Conservation (phyloP, 2,888 invertebrate species). For the Scelioninae gen. 1 region DNA sequence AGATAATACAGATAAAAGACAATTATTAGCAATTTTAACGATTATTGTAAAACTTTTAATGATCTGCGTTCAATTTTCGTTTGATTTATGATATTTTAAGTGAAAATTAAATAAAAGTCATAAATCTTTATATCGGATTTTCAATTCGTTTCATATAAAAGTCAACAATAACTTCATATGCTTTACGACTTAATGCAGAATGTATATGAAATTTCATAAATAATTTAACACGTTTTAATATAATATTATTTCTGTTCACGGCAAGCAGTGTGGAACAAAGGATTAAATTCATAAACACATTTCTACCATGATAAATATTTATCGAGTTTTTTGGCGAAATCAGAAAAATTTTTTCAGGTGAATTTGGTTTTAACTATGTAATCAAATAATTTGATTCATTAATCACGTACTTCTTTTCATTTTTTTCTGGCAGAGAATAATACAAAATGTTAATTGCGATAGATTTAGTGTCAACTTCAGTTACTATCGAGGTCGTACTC, state of each 20-base stretch:
- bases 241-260: neutral
- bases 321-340: neutral
- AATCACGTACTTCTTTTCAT: slow-evolving; percentile 3
- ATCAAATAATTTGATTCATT: slow-evolving; percentile 1
- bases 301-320: neutral
- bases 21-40: slow-evolving; percentile 15
- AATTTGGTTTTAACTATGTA: too few relatives aligned
- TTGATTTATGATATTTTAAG: slow-evolving; percentile 28
- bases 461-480: slow-evolving; percentile 30
- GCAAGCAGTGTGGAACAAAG: neutral
- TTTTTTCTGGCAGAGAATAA: slow-evolving; percentile 8
- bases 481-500: slow-evolving; percentile 28
- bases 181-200: slow-evolving; percentile 32
- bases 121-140: slow-evolving; percentile 28
- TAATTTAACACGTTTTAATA: slow-evolving; percentile 11
- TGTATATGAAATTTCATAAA: slow-evolving; percentile 30
- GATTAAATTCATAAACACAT: neutral
- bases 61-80: neutral
- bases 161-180: slow-evolving; percentile 25
- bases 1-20: neutral
- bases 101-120: slow-evolving; percentile 37
- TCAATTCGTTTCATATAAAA: slow-evolving; percentile 33
- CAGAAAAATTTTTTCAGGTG: neutral
- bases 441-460: slow-evolving; percentile 32
- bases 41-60: slow-evolving; percentile 3